Evolutionary conservation across 2,113 vertebrate species (phyloP).

Genomic region (Cottus gobio): DNA sequence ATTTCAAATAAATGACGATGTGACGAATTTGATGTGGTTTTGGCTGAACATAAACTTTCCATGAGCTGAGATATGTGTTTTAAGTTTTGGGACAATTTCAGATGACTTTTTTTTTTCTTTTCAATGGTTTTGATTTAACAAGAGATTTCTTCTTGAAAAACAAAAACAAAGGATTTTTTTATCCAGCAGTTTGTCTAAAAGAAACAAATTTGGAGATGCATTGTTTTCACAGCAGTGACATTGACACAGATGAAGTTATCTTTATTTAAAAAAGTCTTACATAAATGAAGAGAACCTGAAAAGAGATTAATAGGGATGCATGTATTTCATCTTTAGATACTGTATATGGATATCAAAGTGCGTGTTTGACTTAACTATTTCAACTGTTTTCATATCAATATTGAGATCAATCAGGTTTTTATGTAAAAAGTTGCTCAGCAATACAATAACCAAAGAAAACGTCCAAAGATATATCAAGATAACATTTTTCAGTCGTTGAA

Average conservation of each 20-base stretch:
- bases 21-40: slow-evolving; percentile 26
- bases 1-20: slow-evolving; percentile 78
- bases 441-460: too few species aligned
- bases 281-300: background rate
- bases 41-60: background rate
- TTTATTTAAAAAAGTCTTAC: background rate
- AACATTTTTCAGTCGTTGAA: background rate
- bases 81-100: background rate
- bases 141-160: background rate
- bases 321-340: background rate
- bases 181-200: background rate
- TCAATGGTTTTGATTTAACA: background rate
- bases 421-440: too few species aligned
- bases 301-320: background rate
- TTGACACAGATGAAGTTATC: background rate
- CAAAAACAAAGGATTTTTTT: background rate
- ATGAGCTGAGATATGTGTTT: background rate
- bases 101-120: background rate
- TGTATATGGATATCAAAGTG: too few species aligned
- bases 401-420: too few species aligned
- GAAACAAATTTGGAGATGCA: background rate
- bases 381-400: background rate
- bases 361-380: background rate
- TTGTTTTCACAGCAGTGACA: background rate
- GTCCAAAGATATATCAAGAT: background rate